Conservation (phyloP, 2,888 invertebrate genomes). For the Parnassius orleans region DNA sequence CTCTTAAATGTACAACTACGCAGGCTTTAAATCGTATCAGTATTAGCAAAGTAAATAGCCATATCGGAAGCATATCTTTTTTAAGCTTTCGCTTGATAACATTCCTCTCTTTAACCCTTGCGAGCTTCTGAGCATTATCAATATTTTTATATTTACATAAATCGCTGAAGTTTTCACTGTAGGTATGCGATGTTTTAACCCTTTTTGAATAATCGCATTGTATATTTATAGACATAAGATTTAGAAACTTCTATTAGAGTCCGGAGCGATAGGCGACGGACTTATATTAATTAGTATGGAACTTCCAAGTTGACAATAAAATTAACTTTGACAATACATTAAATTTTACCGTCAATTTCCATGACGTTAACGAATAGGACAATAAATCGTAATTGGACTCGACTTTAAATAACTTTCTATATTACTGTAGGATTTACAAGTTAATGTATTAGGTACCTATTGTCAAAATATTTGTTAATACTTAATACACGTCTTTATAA, state of each 20-base stretch:
- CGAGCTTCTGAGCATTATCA: constrained; percentile 60
- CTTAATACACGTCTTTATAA: constrained; percentile 32
- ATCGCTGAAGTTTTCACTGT: constrained; percentile 52
- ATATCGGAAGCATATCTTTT: constrained; percentile 75
- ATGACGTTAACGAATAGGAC: constrained; percentile 53
- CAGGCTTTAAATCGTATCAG: constrained; percentile 58
- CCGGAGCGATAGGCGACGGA: constrained; percentile 35
- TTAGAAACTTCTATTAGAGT: constrained; percentile 41
- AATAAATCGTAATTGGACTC: constrained; percentile 44
- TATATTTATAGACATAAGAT: constrained; percentile 73
- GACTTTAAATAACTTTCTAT: constrained; percentile 27
- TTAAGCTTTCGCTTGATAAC: constrained; percentile 57
- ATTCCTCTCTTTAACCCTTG: constrained; percentile 38
- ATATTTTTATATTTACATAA: constrained; percentile 66
- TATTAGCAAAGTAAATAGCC: constrained; percentile 55
- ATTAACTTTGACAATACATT: constrained; percentile 53
- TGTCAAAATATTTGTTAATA: constrained; percentile 31
- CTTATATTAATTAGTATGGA: constrained; percentile 26
- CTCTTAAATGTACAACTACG: constrained; percentile 56
- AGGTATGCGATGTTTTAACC: constrained; percentile 60
- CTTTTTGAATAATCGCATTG: constrained; percentile 61
- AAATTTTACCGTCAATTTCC: constrained; percentile 65
- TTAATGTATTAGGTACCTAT: constrained; percentile 48
- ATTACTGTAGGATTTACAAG: constrained; percentile 48
- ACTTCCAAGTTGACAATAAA: constrained; percentile 63